Evolutionary conservation across 2,113 vertebrate genomes (phyloP).

Genomic region (Coryphaenoides rupestris): DNA sequence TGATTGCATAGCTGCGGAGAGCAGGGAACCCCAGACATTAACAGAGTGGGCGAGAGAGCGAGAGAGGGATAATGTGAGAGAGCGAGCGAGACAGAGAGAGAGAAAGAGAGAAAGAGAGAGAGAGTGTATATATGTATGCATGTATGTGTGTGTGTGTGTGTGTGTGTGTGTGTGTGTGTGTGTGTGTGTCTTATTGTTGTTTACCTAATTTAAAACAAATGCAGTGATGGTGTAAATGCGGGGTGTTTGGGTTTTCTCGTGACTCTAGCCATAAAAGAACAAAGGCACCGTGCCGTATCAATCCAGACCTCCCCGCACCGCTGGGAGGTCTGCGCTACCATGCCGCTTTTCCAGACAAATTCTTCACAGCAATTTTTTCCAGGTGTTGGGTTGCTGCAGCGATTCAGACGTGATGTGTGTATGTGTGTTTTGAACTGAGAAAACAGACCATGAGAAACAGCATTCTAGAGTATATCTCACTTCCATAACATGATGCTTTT

Average conservation of each 20-base stretch:
- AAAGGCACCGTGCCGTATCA: constrained; percentile 6
- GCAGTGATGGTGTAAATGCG: constrained; percentile 3
- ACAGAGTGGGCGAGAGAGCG: constrained; percentile 6
- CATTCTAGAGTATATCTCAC: background rate
- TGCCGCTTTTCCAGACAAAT: background rate
- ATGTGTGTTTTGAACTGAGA: background rate
- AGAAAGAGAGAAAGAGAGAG: too few relatives aligned
- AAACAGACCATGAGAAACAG: background rate
- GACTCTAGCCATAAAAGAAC: background rate
- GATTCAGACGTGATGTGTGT: background rate
- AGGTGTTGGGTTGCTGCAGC: background rate
- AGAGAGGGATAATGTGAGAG: constrained; percentile 6
- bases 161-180: too few relatives aligned
- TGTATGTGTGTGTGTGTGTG: too few relatives aligned
- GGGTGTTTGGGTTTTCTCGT: background rate
- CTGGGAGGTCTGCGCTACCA: background rate
- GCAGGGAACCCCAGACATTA: constrained; percentile 9
- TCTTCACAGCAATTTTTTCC: background rate
- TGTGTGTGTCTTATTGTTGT: background rate
- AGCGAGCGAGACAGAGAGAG: constrained; percentile 13
- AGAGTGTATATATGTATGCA: background rate
- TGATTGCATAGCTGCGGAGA: constrained; percentile 17
- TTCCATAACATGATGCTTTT: too few relatives aligned
- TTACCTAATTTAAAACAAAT: constrained; percentile 21
- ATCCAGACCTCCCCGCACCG: background rate